Percentiles rank a stretch among this genome's conserved stretches.
Conservation (phyloP, 2,113 vertebrate species). For the Anoura caudifer region DNA sequence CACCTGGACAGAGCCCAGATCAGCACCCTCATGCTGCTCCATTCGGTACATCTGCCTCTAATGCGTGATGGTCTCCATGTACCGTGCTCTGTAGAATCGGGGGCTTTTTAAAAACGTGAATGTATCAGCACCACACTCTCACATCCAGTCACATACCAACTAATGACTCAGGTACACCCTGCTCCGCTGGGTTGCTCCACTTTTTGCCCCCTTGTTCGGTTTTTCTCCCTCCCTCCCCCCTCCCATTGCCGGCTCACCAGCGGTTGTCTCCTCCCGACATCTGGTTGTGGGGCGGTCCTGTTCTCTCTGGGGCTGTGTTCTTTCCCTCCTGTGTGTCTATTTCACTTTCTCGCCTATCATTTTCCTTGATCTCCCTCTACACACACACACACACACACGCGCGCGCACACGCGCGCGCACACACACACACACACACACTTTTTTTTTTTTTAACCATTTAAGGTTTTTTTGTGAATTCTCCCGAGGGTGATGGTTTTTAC, state of each 20-base stretch:
- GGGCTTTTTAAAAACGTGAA: background rate
- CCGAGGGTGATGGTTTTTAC: background rate
- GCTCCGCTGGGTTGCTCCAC: background rate
- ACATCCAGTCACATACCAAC: background rate
- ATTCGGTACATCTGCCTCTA: background rate
- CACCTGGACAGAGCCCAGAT: rapidly evolving
- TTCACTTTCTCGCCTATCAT: background rate
- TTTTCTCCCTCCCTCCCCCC: background rate
- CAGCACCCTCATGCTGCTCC: rapidly evolving
- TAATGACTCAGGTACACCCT: background rate
- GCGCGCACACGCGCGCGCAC: background rate
- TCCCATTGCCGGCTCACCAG: rapidly evolving
- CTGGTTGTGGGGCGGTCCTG: background rate
- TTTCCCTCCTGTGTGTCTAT: background rate
- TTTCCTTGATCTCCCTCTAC: background rate
- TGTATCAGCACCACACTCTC: background rate
- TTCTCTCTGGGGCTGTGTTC: background rate
- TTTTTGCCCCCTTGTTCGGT: background rate
- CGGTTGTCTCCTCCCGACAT: background rate
- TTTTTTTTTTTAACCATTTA: background rate
- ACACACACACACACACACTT: no score
- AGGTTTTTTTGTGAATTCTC: background rate
- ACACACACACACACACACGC: background rate
- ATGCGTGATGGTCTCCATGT: rapidly evolving
- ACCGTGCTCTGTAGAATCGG: no score